A percentile compares a stretch with the other conserved stretches of the same genome.
Evolutionary conservation across 2,888 invertebrate species (phyloP).

Genomic region (Unio delphinus): DNA sequence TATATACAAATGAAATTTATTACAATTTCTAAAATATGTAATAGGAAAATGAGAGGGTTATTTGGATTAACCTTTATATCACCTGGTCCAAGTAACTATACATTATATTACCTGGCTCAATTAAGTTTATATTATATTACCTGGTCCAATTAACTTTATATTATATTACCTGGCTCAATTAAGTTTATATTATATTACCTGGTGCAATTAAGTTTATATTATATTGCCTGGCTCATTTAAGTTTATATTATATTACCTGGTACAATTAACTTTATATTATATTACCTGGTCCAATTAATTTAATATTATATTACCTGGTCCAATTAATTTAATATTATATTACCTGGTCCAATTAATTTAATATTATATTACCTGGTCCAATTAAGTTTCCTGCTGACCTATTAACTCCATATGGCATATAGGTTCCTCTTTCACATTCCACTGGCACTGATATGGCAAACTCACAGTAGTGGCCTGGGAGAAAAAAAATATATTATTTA

Average conservation of each 20-base stretch:
- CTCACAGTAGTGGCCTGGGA: slow-evolving; percentile 66
- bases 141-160: slow-evolving; percentile 35
- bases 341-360: slow-evolving; percentile 46
- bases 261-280: not conserved
- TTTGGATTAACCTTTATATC: not conserved
- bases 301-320: slow-evolving; percentile 34
- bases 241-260: not conserved
- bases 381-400: slow-evolving; percentile 42
- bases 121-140: slow-evolving; percentile 30
- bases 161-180: slow-evolving; percentile 41
- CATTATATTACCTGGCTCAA: slow-evolving; percentile 40
- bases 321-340: slow-evolving; percentile 22
- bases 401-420: slow-evolving; percentile 67
- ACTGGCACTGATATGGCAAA: slow-evolving; percentile 53
- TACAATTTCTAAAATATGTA: too few species aligned
- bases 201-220: slow-evolving; percentile 34
- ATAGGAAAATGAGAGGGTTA: too few species aligned
- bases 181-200: slow-evolving; percentile 33
- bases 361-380: slow-evolving; percentile 37
- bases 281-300: slow-evolving; percentile 45
- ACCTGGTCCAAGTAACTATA: too few species aligned
- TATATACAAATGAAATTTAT: too few species aligned
- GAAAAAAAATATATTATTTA: slow-evolving; percentile 5
- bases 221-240: slow-evolving; percentile 44
- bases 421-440: slow-evolving; percentile 61